phyloP scores from a whole-genome alignment of 2,113 vertebrate species.

The Callipepla squamata region DNA sequence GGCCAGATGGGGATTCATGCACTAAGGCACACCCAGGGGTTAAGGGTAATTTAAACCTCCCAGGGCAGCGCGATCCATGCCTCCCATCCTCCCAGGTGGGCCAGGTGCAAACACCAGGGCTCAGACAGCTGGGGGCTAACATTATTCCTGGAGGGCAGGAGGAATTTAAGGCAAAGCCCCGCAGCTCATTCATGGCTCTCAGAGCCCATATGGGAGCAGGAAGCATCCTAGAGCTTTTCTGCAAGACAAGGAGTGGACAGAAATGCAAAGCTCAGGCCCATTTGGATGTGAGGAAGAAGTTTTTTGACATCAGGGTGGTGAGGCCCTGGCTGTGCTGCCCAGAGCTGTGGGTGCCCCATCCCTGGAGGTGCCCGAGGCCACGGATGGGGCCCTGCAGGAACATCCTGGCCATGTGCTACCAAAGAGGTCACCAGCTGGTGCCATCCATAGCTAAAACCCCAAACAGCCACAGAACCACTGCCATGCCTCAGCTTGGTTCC shows the following conservation, averaged over 20 bases:
- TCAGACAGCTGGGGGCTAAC: background rate
- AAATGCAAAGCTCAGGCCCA: background rate
- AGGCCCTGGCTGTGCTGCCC: background rate
- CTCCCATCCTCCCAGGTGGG: background rate
- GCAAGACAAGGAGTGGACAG: background rate
- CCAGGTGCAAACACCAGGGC: background rate
- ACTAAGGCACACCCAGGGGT: background rate
- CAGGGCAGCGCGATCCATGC: fast-evolving
- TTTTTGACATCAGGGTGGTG: background rate
- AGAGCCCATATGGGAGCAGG: fast-evolving
- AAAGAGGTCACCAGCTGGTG: background rate
- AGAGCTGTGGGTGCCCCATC: background rate
- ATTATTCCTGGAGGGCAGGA: background rate
- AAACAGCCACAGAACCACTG: background rate
- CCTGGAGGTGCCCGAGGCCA: background rate
- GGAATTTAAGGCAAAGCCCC: background rate
- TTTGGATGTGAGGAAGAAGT: background rate
- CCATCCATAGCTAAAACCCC: background rate
- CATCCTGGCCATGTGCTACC: background rate
- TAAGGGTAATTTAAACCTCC: background rate
- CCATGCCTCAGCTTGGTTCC: background rate
- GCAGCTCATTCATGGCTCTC: fast-evolving
- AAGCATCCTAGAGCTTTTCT: background rate
- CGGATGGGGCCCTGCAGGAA: background rate
- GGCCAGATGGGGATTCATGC: background rate